Conservation (phyloP, 1,140 invertebrate genomes). For the Rhizoglyphus robini region DNA sequence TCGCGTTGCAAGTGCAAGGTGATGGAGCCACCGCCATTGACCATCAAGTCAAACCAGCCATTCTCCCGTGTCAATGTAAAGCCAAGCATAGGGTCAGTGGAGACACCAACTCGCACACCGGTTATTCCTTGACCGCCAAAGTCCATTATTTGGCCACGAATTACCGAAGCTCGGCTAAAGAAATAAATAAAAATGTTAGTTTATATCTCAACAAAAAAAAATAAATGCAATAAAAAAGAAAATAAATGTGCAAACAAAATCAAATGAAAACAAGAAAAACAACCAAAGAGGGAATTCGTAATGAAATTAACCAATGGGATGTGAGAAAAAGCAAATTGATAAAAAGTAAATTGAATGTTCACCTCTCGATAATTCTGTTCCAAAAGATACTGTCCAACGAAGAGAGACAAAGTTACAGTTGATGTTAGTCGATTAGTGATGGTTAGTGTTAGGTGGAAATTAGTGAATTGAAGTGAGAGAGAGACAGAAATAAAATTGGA, state of each 20-base stretch:
- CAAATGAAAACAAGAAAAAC: neutral
- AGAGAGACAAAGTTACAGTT: neutral
- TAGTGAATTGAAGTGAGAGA: neutral
- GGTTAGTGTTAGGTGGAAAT: neutral
- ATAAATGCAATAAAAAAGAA: neutral
- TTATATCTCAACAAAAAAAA: neutral
- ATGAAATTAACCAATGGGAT: neutral
- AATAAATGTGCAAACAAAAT: neutral
- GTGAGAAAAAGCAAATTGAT: conserved; percentile 3
- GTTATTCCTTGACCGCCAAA: conserved; percentile 83
- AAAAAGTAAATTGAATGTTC: neutral
- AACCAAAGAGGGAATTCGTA: neutral
- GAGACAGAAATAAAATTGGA: neutral
- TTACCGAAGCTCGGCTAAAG: conserved; percentile 84
- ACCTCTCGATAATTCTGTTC: conserved; percentile 11
- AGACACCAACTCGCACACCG: conserved; percentile 89
- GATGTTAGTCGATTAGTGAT: conserved; percentile 4
- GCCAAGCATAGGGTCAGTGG: conserved; percentile 79
- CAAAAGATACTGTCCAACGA: neutral
- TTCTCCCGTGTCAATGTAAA: conserved; percentile 50
- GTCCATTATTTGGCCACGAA: conserved; percentile 87
- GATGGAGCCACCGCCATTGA: conserved; percentile 96
- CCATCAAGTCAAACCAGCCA: conserved; percentile 81
- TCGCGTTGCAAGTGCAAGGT: conserved; percentile 86
- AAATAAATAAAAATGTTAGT: neutral